Base-by-base conservation (phyloP, 2,888 invertebrate species). In the Salticus scenicus region DNA sequence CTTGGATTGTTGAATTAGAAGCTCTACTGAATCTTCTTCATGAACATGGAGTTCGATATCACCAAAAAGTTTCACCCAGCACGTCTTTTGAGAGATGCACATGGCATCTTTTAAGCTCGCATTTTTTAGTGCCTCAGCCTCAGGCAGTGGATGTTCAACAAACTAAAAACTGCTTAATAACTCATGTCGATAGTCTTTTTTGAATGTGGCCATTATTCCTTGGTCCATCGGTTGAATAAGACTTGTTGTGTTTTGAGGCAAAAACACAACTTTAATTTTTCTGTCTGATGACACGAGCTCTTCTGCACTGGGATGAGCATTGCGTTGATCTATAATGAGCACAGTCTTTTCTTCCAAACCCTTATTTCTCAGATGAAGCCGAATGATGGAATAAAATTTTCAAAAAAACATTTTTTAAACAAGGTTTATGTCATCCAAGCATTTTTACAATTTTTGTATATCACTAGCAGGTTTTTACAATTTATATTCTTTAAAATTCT, bases 381-480 rank as follows among this genome's bases (percentile, higher is more conserved):
- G 31, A 31, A 69, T 20, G 37, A 37, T 10, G 37, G 37, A 7
- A 37, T 69, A n/a, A 69, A 69, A 20, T 69, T 1, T 12, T 69
- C 41, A 69, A 30, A 69, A 69, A 69, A 69, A 27, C 33, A 69
- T 69, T 28, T 69, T 30, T 69, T 69, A 30, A 69, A 69, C 30
- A 69, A 17, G 69, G 12, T 20, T 69, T 24, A 1, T 57, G 4
- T 69, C 69, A 1, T 69, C 69, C 30, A 30, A 10, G 7, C 31
- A 7, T 10, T 37, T 4, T 4, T 37, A 10, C 24, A 64, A 64
- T 27, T 24, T 24, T 24, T 27, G 14, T 30, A 64, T 20, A n/a
- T 64, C 64, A 64, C 64, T 64, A 27, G 64, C 27, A 70, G 41
- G 20, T 70, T 33, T 42, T 70, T 37, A 10, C 30, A 0, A 12